phyloP scores from a whole-genome alignment of 2,113 vertebrate species.

The Chamaea fasciata region DNA sequence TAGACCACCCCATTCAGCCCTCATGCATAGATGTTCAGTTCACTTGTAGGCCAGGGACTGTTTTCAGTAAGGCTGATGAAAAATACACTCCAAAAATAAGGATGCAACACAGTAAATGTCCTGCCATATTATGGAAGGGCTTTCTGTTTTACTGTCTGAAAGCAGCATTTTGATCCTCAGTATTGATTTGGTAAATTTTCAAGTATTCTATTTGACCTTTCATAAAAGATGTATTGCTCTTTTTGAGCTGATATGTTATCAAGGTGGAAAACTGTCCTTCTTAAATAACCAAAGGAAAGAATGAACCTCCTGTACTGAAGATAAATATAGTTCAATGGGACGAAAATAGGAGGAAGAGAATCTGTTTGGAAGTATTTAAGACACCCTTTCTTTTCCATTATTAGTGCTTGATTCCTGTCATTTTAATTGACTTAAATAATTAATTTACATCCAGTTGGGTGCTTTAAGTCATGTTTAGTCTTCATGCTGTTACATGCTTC shows the following conservation, averaged over 20 bases:
- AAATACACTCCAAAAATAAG: not conserved
- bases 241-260: not conserved
- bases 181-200: slow-evolving; percentile 21
- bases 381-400: not conserved
- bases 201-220: slow-evolving; percentile 11
- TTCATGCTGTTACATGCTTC: not conserved
- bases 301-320: not conserved
- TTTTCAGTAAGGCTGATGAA: not conserved
- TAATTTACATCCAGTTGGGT: not conserved
- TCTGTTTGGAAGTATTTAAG: slow-evolving; percentile 20
- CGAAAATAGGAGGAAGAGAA: slow-evolving; percentile 28
- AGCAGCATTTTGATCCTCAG: not conserved
- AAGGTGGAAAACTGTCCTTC: slow-evolving; percentile 35
- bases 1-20: not conserved
- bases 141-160: not conserved
- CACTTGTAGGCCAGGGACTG: not conserved
- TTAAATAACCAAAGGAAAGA: slow-evolving; percentile 36
- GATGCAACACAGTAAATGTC: not conserved
- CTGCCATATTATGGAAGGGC: not conserved
- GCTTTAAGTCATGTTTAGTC: not conserved
- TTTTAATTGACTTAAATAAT: slow-evolving; percentile 46
- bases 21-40: not conserved
- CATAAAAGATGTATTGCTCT: not conserved
- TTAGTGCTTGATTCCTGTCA: not conserved
- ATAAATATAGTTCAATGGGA: slow-evolving; percentile 47